A percentile compares a stretch with the other conserved stretches of the same genome.
Evolutionary conservation across 2,113 vertebrate genomes (phyloP).

Genomic region (Callaeas wilsoni): DNA sequence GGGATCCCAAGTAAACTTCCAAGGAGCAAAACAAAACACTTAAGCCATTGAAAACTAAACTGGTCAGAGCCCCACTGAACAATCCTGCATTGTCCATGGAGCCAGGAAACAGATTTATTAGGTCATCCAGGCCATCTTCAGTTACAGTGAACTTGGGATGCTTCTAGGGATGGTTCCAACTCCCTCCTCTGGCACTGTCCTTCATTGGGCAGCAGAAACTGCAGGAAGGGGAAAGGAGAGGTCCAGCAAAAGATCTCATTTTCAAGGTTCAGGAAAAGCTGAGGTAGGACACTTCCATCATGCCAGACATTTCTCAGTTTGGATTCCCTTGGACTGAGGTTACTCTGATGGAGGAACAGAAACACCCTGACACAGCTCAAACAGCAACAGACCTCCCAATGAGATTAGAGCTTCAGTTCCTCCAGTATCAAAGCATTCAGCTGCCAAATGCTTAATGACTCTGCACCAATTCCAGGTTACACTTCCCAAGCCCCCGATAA

Average conservation of each 20-base stretch:
- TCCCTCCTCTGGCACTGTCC: neutral
- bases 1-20: constrained; percentile 27
- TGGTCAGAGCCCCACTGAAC: constrained; percentile 10
- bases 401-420: neutral
- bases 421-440: neutral
- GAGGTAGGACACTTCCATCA: neutral
- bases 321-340: neutral
- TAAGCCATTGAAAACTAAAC: constrained; percentile 26
- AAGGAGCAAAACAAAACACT: constrained; percentile 45
- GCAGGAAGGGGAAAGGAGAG: neutral
- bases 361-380: neutral
- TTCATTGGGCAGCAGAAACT: neutral
- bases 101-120: constrained; percentile 46
- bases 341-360: neutral
- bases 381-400: neutral
- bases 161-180: constrained; percentile 10
- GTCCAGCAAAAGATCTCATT: neutral
- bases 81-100: neutral
- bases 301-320: neutral
- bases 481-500: neutral
- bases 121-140: constrained; percentile 38
- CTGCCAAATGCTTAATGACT: neutral
- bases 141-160: constrained; percentile 26
- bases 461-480: neutral
- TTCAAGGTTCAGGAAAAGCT: neutral